Evolutionary conservation across 2,888 invertebrate species (phyloP).

Genomic region (Dendrolimus pini): DNA sequence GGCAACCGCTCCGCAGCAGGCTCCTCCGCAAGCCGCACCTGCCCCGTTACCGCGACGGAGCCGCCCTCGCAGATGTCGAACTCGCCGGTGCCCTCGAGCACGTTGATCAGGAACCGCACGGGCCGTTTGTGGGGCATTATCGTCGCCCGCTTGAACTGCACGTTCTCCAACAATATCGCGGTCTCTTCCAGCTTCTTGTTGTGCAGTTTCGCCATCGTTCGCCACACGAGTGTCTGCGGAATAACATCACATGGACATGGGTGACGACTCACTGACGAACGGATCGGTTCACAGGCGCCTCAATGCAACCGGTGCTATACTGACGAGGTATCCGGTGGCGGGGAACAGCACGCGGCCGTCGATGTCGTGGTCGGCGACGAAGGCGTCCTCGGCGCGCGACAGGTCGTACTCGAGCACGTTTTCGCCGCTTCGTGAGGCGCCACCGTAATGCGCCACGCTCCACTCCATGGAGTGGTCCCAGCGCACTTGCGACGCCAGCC

Average conservation of each 20-base stretch:
- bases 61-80: constrained; percentile 95
- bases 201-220: constrained; percentile 87
- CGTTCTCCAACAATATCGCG: constrained; percentile 91
- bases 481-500: constrained; percentile 88
- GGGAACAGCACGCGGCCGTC: constrained; percentile 96
- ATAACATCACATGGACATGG: constrained; percentile 4
- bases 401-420: constrained; percentile 87
- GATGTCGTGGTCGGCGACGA: constrained; percentile 90
- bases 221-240: constrained; percentile 86
- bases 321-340: constrained; percentile 93
- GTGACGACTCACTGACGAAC: background rate
- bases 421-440: constrained; percentile 81
- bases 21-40: constrained; percentile 80
- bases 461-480: constrained; percentile 97
- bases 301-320: constrained; percentile 8
- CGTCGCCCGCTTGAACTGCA: constrained; percentile 95
- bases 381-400: constrained; percentile 83
- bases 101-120: constrained; percentile 88
- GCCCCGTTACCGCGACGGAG: constrained; percentile 87
- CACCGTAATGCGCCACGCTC: constrained; percentile 87
- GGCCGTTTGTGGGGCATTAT: constrained; percentile 90
- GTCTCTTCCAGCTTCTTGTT: constrained; percentile 85
- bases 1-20: constrained; percentile 79
- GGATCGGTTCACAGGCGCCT: background rate
- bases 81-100: constrained; percentile 87